Base-by-base conservation (phyloP, 2,113 vertebrate species). In the Pipra filicauda region DNA sequence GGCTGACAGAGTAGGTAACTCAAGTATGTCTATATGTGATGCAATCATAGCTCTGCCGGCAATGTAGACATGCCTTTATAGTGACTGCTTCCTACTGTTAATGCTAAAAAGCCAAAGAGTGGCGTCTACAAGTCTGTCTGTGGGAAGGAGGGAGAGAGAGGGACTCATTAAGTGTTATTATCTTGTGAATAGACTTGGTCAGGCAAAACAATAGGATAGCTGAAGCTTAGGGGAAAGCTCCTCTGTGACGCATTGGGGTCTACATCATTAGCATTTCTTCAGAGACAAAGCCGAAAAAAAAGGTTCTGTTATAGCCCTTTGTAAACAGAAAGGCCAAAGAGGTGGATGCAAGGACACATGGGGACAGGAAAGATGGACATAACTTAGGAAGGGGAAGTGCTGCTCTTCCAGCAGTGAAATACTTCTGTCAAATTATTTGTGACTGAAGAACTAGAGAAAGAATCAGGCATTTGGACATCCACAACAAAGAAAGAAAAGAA, bases 121-220 rank as follows among this genome's bases (percentile, higher is more conserved):
- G 96, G 95, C 94, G 96, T 95, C 96, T 93, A 11, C 59, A 71
- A 93, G 96, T 97, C 96, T 97, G 94, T 30, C 78, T 88, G 94
- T 80, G 95, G 95, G 91, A 88, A 97, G 81, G 54, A 75, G 77
- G 58, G 66, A 61, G 78, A 69, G 85, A 93, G 92, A 89, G 52
- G 44, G 37, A 92, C 79, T 97, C 92, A 95, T 97, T 97, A 97
- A 97, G 26, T 88, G 79, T 80, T 80, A 96, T 96, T 97, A 96
- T 95, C 83, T 86, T 83, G 72, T 94, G 96, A 96, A 97, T 95
- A 96, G 83, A 83, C 55, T 92, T 84, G 92, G 92, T 95, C 89
- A 92, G 79, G 86, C 85, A 88, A 95, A 96, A 96, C 94, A 97
- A 94, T 97, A 58, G 75, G 91, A 80, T 28, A 93, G 79, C 82